A percentile compares a stretch with the other conserved stretches of the same genome.
These are phyloP conservation scores for Pomatostomus ruficeps DNA, from an alignment of 2,113 vertebrate species.

Conservation along the genomic window DNA sequence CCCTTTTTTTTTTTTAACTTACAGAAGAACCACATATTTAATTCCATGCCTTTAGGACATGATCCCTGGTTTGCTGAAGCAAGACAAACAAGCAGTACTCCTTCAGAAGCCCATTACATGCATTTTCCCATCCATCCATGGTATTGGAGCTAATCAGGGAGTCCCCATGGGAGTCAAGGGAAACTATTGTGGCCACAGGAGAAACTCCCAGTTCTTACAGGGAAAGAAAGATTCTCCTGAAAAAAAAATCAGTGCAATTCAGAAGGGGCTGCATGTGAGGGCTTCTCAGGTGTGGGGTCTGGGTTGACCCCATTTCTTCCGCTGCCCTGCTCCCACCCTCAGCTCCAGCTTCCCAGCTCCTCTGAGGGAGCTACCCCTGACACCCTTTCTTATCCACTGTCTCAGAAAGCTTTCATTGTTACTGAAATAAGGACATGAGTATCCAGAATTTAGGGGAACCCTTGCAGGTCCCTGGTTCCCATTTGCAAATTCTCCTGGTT, in stretches of 20 bases:
- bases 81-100: background rate
- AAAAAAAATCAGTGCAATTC: background rate
- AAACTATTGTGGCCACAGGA: background rate
- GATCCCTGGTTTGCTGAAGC: background rate
- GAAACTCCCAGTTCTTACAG: background rate
- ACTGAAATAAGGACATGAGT: background rate
- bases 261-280: rapidly evolving
- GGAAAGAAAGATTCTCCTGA: background rate
- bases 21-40: background rate
- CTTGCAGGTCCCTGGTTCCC: background rate
- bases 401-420: background rate
- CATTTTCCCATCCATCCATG: background rate
- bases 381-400: background rate
- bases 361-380: rapidly evolving
- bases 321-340: rapidly evolving
- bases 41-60: background rate
- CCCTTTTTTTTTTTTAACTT: background rate
- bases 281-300: rapidly evolving
- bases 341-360: background rate
- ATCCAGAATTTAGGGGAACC: rapidly evolving
- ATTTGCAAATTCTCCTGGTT: background rate
- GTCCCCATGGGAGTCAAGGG: rapidly evolving
- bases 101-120: background rate
- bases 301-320: background rate
- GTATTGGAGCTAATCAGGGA: background rate